Conservation (phyloP, 2,113 vertebrate genomes). For the Anarrhichthys ocellatus region DNA sequence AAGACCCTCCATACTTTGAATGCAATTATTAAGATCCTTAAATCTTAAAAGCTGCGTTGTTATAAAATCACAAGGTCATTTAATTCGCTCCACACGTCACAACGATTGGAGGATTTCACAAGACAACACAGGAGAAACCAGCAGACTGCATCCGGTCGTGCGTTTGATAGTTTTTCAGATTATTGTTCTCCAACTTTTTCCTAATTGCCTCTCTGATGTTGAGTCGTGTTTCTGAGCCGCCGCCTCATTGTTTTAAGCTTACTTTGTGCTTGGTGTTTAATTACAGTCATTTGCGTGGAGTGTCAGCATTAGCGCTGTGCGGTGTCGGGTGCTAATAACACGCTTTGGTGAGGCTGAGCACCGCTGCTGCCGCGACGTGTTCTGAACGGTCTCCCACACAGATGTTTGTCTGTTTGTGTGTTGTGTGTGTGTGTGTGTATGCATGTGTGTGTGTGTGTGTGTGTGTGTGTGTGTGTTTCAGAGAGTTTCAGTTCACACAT, state of each 20-base stretch:
- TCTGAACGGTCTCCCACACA: conserved; percentile 72
- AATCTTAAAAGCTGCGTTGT: neutral
- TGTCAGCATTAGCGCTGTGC: conserved; percentile 70
- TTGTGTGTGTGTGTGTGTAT: conserved; percentile 20
- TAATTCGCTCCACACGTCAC: neutral
- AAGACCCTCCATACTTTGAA: neutral
- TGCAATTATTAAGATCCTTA: neutral
- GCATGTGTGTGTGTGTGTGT: conserved; percentile 32
- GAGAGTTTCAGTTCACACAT: conserved; percentile 22
- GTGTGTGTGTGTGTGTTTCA: conserved; percentile 13
- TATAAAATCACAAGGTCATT: neutral
- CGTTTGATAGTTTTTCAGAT: conserved; percentile 29
- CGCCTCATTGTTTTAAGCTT: conserved; percentile 72
- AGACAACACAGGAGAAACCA: neutral
- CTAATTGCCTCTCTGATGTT: conserved; percentile 58
- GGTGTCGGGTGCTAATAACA: conserved; percentile 81
- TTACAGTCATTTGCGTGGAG: conserved; percentile 82
- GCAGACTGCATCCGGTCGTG: conserved; percentile 35
- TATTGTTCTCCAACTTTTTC: conserved; percentile 66
- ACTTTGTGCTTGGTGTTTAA: conserved; percentile 75
- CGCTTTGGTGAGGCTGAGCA: conserved; percentile 70
- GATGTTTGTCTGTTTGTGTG: conserved; percentile 59
- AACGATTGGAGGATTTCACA: conserved; percentile 1
- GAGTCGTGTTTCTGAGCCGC: conserved; percentile 60
- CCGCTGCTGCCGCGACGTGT: conserved; percentile 58